Conservation (phyloP, 2,888 invertebrate genomes). For the Epinotia brunnichana region DNA sequence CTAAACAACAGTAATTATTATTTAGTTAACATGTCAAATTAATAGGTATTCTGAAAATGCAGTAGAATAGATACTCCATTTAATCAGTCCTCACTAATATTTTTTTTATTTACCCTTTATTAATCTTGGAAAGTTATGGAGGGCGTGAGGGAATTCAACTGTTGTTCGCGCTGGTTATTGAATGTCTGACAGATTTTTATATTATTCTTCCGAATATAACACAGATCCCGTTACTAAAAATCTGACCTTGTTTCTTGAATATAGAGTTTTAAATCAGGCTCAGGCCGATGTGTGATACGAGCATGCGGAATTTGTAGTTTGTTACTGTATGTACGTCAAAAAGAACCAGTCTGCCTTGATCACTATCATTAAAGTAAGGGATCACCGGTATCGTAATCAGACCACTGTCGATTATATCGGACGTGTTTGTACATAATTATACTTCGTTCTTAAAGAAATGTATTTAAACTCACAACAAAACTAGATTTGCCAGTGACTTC, state of each 20-base stretch:
- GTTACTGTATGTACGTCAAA: not conserved
- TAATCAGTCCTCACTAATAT: not conserved
- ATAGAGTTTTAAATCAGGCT: not conserved
- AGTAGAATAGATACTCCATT: too few relatives aligned
- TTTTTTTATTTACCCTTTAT: not conserved
- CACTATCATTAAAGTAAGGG: conserved; percentile 20
- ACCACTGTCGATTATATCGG: not conserved
- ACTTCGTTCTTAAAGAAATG: not conserved
- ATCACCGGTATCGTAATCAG: conserved; percentile 6
- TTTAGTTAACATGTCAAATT: too few relatives aligned
- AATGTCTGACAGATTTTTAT: not conserved
- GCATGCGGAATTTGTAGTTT: not conserved
- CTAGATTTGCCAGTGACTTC: not conserved
- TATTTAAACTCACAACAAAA: not conserved
- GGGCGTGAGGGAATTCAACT: not conserved
- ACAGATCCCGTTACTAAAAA: not conserved
- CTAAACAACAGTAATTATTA: too few relatives aligned
- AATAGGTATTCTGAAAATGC: too few relatives aligned
- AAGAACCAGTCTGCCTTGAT: conserved; percentile 20
- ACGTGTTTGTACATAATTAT: not conserved
- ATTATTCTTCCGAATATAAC: not conserved
- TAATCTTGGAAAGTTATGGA: not conserved
- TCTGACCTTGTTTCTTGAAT: not conserved
- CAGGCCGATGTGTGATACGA: not conserved
- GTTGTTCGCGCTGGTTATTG: not conserved